Conservation (phyloP, 2,113 vertebrate species). For the Crotalus tigris region DNA sequence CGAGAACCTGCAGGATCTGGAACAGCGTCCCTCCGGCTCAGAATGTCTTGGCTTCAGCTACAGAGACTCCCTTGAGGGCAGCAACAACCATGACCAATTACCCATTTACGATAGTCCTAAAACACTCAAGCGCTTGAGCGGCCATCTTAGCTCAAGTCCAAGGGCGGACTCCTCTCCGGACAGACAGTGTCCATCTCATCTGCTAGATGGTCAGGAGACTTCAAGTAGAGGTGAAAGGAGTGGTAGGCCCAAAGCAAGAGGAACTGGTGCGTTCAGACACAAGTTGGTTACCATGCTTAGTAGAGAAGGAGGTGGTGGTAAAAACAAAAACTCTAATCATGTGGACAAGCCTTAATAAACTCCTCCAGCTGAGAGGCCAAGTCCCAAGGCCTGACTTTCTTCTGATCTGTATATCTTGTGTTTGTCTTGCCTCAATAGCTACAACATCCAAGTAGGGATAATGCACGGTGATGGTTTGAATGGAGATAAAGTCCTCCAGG, state of each 20-base stretch:
- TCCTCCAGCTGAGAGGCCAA: neutral
- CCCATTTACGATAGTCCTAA: slow-evolving; percentile 56
- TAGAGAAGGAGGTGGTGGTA: slow-evolving; percentile 53
- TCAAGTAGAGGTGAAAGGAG: neutral
- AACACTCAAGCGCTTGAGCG: slow-evolving; percentile 13
- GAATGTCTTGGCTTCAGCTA: neutral
- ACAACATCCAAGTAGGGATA: neutral
- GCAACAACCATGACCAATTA: neutral
- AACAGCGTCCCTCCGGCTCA: neutral
- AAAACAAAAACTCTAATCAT: slow-evolving; percentile 5
- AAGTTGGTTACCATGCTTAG: slow-evolving; percentile 70
- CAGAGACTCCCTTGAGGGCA: slow-evolving; percentile 44
- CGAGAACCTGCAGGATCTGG: slow-evolving; percentile 60
- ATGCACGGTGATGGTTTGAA: neutral
- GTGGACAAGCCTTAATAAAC: neutral
- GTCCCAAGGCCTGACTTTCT: neutral
- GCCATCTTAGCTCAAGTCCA: neutral
- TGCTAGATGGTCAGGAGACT: slow-evolving; percentile 26
- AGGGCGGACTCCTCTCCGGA: slow-evolving; percentile 45
- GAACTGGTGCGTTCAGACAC: slow-evolving; percentile 61
- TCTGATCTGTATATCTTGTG: neutral
- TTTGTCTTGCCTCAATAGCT: neutral
- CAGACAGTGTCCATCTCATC: slow-evolving; percentile 43
- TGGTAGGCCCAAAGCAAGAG: neutral
- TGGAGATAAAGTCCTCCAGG: neutral